Conservation (phyloP, 2,113 vertebrate species). For the Gymnarchus niloticus region DNA sequence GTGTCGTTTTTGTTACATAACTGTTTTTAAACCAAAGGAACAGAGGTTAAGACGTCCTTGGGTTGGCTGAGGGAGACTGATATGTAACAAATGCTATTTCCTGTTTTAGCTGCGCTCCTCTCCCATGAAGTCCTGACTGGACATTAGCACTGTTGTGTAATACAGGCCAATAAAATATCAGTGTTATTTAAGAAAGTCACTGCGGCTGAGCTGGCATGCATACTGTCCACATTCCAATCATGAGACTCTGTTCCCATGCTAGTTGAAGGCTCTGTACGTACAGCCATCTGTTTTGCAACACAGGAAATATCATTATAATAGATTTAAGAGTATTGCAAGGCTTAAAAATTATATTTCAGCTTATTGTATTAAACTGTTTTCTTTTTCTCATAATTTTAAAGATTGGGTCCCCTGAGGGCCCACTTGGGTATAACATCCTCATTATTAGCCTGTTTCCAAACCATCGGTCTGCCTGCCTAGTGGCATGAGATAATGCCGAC, state of each 20-base stretch:
- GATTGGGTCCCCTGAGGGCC: not conserved
- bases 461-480: not conserved
- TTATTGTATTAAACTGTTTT: not conserved
- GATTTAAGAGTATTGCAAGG: not conserved
- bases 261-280: not conserved
- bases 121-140: slow-evolving; percentile 1
- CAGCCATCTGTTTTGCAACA: not conserved
- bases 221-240: too few relatives aligned
- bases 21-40: slow-evolving; percentile 4
- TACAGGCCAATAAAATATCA: not conserved
- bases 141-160: not conserved
- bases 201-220: not conserved
- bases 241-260: not conserved
- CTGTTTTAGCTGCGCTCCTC: slow-evolving; percentile 32
- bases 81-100: slow-evolving; percentile 31
- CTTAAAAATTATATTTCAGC: not conserved
- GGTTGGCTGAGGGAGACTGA: slow-evolving; percentile 22
- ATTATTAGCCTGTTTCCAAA: not conserved
- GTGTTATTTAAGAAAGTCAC: not conserved
- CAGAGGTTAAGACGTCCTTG: slow-evolving; percentile 30
- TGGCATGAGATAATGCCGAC: not conserved
- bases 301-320: not conserved
- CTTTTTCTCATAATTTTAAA: not conserved
- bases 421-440: not conserved
- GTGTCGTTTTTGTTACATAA: not conserved